Evolutionary conservation across 2,888 invertebrate genomes (phyloP).

Genomic region (Cephus pulcher): DNA sequence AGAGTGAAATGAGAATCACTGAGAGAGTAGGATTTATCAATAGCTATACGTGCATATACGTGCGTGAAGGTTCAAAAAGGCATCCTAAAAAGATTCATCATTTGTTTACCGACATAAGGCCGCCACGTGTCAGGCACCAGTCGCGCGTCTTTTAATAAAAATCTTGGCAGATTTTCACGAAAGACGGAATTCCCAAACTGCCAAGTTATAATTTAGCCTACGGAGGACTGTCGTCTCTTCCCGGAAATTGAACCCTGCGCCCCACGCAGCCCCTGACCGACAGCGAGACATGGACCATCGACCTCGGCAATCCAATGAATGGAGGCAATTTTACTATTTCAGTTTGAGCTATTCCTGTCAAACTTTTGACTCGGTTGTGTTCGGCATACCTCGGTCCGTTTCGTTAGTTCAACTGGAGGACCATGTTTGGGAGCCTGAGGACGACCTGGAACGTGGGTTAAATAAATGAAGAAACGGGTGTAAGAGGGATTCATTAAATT

Average conservation of each 20-base stretch:
- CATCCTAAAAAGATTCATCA: background rate
- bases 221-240: background rate
- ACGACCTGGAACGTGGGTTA: background rate
- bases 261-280: background rate
- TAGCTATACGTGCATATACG: background rate
- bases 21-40: background rate
- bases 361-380: background rate
- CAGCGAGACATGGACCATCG: background rate
- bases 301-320: background rate
- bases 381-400: background rate
- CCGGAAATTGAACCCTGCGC: background rate
- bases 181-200: background rate
- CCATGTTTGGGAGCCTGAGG: background rate
- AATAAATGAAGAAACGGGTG: background rate
- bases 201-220: background rate
- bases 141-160: background rate
- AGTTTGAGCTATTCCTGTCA: background rate
- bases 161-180: background rate
- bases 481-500: background rate
- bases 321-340: background rate
- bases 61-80: background rate
- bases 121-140: background rate
- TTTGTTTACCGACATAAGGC: background rate
- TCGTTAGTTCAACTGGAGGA: background rate
- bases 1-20: slow-evolving; percentile 13